Percentiles rank a stretch among this genome's conserved stretches.
Evolutionary conservation across 37 sponge, comb jelly and placozoan genomes (phyloP).

Genomic region (Theonella swinhoei): DNA sequence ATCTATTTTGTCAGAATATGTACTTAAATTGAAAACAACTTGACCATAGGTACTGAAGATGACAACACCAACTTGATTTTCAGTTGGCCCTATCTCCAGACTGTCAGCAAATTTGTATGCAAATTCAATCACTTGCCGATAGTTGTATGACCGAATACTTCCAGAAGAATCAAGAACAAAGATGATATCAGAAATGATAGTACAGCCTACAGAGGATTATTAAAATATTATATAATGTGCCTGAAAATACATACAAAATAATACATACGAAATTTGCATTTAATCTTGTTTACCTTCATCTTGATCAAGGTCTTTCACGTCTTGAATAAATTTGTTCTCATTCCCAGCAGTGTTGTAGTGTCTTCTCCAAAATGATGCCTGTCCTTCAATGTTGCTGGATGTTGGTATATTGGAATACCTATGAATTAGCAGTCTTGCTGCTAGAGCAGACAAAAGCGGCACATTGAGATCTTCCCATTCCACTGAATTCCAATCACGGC

Average conservation of each 20-base stretch:
- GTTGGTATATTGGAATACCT: slow-evolving; percentile 11
- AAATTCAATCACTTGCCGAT: slow-evolving; percentile 18
- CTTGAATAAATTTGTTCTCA: too few relatives aligned
- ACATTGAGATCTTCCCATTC: slow-evolving; percentile 14
- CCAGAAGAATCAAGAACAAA: slow-evolving; percentile 50
- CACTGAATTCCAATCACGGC: slow-evolving; percentile 27
- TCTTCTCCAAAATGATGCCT: slow-evolving; percentile 31
- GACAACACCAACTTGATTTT: slow-evolving; percentile 36
- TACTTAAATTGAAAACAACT: slow-evolving; percentile 14
- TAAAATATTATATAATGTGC: too few relatives aligned
- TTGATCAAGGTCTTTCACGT: too few relatives aligned
- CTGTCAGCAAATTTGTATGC: slow-evolving; percentile 13
- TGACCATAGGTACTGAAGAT: slow-evolving; percentile 18
- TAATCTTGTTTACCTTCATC: too few relatives aligned
- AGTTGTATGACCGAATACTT: slow-evolving; percentile 34
- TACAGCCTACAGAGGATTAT: too few relatives aligned
- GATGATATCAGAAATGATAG: background rate
- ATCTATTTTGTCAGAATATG: background rate
- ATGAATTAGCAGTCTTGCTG: slow-evolving; percentile 45
- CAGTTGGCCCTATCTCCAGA: slow-evolving; percentile 29
- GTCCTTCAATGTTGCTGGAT: slow-evolving; percentile 14
- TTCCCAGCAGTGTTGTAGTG: slow-evolving; percentile 15
- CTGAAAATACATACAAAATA: too few relatives aligned
- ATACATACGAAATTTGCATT: too few relatives aligned
- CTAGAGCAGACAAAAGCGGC: slow-evolving; percentile 36